phyloP scores from a whole-genome alignment of 2,888 invertebrate genomes.

The Lomographa bimaculata region DNA sequence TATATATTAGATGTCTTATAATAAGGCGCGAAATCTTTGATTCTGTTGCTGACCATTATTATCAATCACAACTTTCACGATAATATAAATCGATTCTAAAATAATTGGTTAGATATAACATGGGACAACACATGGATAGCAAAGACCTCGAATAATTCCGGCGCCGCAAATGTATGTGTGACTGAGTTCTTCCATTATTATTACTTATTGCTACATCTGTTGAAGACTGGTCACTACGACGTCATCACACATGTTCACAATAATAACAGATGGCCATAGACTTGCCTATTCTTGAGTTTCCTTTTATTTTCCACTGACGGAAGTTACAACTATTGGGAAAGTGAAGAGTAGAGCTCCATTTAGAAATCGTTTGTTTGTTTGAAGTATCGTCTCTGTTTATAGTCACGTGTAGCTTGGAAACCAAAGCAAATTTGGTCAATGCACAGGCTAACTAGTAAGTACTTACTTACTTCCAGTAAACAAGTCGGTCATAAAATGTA shows the following conservation, averaged over 20 bases:
- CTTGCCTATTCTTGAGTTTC: slow-evolving; percentile 18
- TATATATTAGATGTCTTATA: too few relatives aligned
- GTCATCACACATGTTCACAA: slow-evolving; percentile 47
- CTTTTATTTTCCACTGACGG: slow-evolving; percentile 21
- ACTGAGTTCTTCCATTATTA: too few relatives aligned
- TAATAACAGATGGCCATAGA: too few relatives aligned
- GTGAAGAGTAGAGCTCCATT: slow-evolving; percentile 15
- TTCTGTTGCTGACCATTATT: too few relatives aligned
- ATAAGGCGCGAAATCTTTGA: too few relatives aligned
- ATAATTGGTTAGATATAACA: too few relatives aligned
- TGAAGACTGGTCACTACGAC: slow-evolving; percentile 41
- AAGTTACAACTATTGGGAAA: slow-evolving; percentile 18
- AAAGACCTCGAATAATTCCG: too few relatives aligned
- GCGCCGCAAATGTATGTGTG: too few relatives aligned
- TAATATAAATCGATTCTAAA: too few relatives aligned
- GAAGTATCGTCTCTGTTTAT: slow-evolving; percentile 39
- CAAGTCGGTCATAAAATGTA: slow-evolving; percentile 35
- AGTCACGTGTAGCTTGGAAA: slow-evolving; percentile 41
- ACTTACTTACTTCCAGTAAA: slow-evolving; percentile 45
- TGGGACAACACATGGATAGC: too few relatives aligned
- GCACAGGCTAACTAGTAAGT: slow-evolving; percentile 41
- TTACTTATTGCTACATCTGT: too few relatives aligned
- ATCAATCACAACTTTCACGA: too few relatives aligned
- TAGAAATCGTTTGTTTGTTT: slow-evolving; percentile 26
- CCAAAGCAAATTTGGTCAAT: slow-evolving; percentile 45